Evolutionary conservation across 2,888 invertebrate genomes (phyloP).

Genomic region (Sarcophaga subvicina): DNA sequence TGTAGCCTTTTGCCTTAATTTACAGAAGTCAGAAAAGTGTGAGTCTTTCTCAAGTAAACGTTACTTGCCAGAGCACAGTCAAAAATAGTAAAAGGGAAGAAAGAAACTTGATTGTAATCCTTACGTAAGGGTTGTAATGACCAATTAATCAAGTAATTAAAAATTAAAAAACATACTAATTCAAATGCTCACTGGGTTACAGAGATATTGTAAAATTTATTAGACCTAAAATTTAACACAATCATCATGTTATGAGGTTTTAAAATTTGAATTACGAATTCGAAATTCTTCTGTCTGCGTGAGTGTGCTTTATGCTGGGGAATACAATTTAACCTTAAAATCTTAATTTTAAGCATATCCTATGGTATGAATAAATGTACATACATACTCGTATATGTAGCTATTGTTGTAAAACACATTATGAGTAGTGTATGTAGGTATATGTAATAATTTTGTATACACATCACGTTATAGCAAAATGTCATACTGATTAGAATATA

Average conservation of each 20-base stretch:
- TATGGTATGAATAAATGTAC: neutral
- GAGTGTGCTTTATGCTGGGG: conserved; percentile 17
- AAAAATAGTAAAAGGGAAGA: no score
- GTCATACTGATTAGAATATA: conserved; percentile 65
- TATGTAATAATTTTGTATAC: conserved; percentile 54
- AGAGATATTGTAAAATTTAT: neutral
- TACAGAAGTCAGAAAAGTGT: no score
- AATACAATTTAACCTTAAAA: conserved; percentile 47
- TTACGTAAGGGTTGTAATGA: no score
- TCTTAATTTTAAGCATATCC: conserved; percentile 21
- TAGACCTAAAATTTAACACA: neutral
- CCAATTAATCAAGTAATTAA: no score
- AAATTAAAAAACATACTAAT: no score
- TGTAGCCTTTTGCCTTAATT: no score
- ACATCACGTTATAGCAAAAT: conserved; percentile 64
- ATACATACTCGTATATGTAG: neutral
- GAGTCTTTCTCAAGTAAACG: no score
- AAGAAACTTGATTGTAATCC: no score
- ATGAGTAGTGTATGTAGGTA: neutral
- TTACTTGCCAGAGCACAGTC: no score
- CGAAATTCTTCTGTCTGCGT: conserved; percentile 9
- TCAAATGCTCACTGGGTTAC: neutral
- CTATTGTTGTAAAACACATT: neutral
- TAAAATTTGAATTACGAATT: conserved; percentile 30
- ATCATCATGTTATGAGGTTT: conserved; percentile 27